Evolutionary conservation across 23 tunicate genomes (phyloP).

Genomic region (Halocynthia roretzi): DNA sequence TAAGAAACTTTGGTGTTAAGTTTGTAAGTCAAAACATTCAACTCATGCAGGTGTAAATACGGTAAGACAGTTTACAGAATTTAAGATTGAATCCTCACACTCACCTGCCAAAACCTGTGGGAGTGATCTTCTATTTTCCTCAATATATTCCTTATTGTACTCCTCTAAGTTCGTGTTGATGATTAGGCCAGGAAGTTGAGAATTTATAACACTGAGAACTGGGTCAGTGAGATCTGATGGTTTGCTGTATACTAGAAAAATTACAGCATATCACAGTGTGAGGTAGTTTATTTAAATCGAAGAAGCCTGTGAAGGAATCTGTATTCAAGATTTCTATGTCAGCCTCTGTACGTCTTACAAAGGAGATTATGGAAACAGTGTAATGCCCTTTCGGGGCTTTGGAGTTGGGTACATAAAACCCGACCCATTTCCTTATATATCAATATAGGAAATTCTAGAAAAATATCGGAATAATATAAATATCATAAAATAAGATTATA

Average conservation of each 20-base stretch:
- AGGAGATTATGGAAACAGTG: neutral
- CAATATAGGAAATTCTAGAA: too few species aligned
- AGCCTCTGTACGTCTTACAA: neutral
- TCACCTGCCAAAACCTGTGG: slow-evolving; percentile 4
- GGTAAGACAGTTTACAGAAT: neutral
- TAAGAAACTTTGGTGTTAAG: too few species aligned
- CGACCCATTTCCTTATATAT: too few species aligned
- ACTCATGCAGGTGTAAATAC: too few species aligned
- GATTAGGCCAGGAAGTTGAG: slow-evolving; percentile 2
- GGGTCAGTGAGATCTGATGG: slow-evolving; percentile 5
- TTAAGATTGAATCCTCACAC: neutral
- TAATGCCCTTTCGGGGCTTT: too few species aligned
- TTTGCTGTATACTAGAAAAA: slow-evolving; percentile 1
- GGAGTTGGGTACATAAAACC: too few species aligned
- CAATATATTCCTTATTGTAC: slow-evolving; percentile 19
- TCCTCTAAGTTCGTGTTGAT: neutral
- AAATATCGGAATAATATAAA: too few species aligned
- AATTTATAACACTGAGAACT: slow-evolving; percentile 7
- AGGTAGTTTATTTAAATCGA: neutral
- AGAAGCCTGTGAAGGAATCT: neutral
- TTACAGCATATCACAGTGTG: neutral
- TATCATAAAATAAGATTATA: too few species aligned
- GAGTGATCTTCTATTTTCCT: slow-evolving; percentile 5
- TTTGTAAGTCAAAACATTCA: too few species aligned
- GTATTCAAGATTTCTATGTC: neutral